Base-by-base conservation (phyloP, 2,888 invertebrate genomes). In the Anorthoa munda region DNA sequence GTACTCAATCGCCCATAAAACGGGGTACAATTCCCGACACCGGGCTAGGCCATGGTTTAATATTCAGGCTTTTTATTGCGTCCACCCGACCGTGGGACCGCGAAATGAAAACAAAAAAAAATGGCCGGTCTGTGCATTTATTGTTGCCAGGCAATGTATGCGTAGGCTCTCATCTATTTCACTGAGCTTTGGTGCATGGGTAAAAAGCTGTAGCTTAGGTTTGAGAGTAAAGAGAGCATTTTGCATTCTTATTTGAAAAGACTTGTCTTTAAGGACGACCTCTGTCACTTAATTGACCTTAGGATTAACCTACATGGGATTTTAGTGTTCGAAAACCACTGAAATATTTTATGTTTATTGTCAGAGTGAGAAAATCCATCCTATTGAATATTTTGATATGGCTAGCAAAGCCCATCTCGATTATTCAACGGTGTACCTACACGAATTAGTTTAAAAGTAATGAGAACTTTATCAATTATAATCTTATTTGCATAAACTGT, bases 1-100 rank as follows among this genome's bases (percentile, higher is more conserved):
- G 82, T 79, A 85, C 70, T 61, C 70, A 76, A 84, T 83, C 71
- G 82, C 68, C 86, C 87, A 90, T 91, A 90, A 90, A 91, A 87
- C 83, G 82, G 86, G 80, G 75, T 79, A 80, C 85, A 82, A 83
- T 87, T 79, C 86, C 82, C 82, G 83, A 82, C 83, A 84, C 83
- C 85, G 81, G 75, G 81, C 87, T 85, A 84, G 86, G 80, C 87
- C 72, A 85, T 81, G 85, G 87, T 87, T 89, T 89, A 88, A 86
- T 89, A 89, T 89, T 86, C 88, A 85, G 77, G 60, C 82, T 91
- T 92, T 92, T 92, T 93, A 91, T 90, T 86, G 85, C 87, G 81
- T 82, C 81, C 87, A 84, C 75, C 81, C 58, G 86, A 88, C 87
- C 91, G 91, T 91, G 90, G 87, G 91, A 91, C 79, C 87, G 85